Conservation (phyloP, 2,888 invertebrate genomes). For the Drosophila neotestacea region DNA sequence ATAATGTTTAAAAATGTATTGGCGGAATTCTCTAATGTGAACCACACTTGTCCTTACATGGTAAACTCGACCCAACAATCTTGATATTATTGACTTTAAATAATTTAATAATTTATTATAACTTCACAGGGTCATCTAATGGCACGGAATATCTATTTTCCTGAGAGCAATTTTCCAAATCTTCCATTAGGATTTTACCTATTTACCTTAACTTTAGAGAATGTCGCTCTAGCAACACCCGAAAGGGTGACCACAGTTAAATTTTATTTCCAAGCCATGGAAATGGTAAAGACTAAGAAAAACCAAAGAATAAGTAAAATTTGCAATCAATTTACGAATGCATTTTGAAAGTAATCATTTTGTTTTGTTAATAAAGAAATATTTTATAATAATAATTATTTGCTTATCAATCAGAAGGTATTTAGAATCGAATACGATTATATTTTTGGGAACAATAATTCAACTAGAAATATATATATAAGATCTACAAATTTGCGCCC, state of each 20-base stretch:
- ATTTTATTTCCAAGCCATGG: neutral
- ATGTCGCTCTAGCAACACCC: neutral
- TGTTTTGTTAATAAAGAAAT: no score
- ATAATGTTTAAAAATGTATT: neutral
- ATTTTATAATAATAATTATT: no score
- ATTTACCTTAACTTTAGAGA: neutral
- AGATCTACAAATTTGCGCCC: no score
- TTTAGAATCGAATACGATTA: no score
- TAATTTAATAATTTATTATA: neutral
- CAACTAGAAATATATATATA: no score
- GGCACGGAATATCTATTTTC: neutral
- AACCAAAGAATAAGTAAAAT: neutral
- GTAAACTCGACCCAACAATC: neutral
- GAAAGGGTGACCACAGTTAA: neutral
- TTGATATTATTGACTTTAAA: no score
- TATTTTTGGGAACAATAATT: no score
- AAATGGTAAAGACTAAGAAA: neutral
- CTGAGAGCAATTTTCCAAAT: neutral
- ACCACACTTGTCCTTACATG: neutral
- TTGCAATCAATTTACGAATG: no score
- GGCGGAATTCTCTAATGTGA: neutral
- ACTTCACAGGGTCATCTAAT: neutral
- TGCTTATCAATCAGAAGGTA: no score
- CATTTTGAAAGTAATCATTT: no score
- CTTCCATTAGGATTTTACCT: neutral